Evolutionary conservation across 2,113 vertebrate genomes (phyloP), one percentile per base, ranked within the genome.

Genomic region (Macroglossus sobrinus): DNA sequence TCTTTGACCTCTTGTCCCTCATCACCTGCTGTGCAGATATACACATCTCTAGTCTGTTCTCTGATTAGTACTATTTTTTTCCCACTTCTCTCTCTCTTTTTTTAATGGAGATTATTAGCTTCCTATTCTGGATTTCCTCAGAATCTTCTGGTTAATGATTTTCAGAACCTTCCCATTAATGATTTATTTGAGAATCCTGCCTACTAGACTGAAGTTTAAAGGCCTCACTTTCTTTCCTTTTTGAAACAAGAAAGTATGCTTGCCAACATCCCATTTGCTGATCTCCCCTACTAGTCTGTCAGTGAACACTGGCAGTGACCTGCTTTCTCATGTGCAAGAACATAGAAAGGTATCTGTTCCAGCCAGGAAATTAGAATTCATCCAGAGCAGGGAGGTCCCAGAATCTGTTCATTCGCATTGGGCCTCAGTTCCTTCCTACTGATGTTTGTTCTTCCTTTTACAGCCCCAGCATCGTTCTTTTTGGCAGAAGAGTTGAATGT

Each of bases 401-500:
- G 3, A 92, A 93, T 91, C 64, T 74, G 57, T 59, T 87, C 91
- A 74, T 87, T 92, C 95, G 84, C 0, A 5, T 30, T 35, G 57
- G 64, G 76, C 50, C 76, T 35, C 68, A 40, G 78, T 71, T 97
- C 91, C 93, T 95, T 93, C 92, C 96, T 80, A 69, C 74, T 74
- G 40, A 92, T 91, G 89, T 87, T 85, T 95, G 74, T 71, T 82
- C 95, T 75, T 95, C 94, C 93, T 63, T 94, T 94, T 61, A 90
- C 64, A 94, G 63, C 24, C 63, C 53, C 88, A 84, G 80, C 47
- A 55, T 87, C 84, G 0, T 45, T 89, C 96, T 57, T 82, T 72
- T 92, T 92, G 97, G 97, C 96, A 96, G 84, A 90, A 90, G 53
- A 76, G 88, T 92, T 90, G 97, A 93, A 94, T 97, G 91, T 78